These are phyloP conservation scores for Malachius bipustulatus DNA, from an alignment of 2,888 invertebrate species.

Conservation along the genomic window DNA sequence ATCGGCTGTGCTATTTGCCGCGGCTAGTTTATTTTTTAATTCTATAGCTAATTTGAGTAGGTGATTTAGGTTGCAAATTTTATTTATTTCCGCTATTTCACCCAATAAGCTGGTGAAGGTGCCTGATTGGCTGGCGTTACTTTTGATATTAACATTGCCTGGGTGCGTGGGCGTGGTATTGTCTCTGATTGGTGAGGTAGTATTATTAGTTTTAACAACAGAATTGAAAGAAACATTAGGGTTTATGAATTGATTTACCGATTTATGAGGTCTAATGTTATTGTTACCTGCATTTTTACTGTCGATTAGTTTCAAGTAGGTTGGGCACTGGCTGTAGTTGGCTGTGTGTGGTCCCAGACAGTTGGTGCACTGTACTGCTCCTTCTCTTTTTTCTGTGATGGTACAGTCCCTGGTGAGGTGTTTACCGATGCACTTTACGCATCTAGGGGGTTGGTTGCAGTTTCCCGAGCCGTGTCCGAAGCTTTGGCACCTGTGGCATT, in stretches of 20 bases:
- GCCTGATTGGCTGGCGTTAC: background rate
- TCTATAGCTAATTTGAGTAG: no score
- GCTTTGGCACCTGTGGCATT: slow-evolving; percentile 38
- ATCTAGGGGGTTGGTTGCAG: slow-evolving; percentile 6
- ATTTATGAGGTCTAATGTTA: no score
- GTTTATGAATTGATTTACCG: no score
- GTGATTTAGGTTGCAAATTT: no score
- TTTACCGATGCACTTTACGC: slow-evolving; percentile 6
- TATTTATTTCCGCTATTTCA: slow-evolving; percentile 8
- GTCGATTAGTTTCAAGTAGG: slow-evolving; percentile 15
- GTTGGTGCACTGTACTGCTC: slow-evolving; percentile 34
- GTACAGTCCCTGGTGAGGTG: slow-evolving; percentile 6
- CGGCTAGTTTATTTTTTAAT: no score
- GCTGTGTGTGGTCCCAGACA: slow-evolving; percentile 32
- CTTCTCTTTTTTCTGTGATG: background rate
- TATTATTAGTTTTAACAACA: no score
- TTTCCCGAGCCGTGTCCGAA: slow-evolving; percentile 32
- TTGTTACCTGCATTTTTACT: no score
- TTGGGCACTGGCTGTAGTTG: slow-evolving; percentile 19
- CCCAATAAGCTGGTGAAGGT: slow-evolving; percentile 3
- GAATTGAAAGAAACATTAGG: no score
- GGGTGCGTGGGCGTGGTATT: slow-evolving; percentile 6
- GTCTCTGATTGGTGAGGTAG: no score
- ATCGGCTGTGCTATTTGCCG: no score
- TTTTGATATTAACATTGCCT: background rate